A percentile compares a stretch with the other conserved stretches of the same genome.
Conservation (phyloP, 2,888 invertebrate species). For the Lydus trimaculatus region DNA sequence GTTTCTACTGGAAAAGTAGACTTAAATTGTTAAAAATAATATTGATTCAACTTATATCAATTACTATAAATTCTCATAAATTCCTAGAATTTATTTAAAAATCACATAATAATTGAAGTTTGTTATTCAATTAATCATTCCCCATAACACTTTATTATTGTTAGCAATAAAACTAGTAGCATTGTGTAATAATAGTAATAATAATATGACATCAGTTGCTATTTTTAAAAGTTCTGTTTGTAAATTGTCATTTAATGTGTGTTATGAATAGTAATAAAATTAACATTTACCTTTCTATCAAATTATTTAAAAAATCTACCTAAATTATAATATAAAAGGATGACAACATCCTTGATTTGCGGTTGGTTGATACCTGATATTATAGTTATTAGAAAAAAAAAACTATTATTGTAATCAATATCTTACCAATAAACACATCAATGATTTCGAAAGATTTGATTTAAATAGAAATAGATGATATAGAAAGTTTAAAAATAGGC, state of each 20-base stretch:
- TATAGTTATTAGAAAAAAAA: neutral
- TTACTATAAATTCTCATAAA: neutral
- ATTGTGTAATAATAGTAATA: neutral
- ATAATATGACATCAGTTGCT: neutral
- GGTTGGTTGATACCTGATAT: neutral
- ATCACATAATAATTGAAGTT: neutral
- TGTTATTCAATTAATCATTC: neutral
- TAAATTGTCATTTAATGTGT: neutral
- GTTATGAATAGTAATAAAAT: neutral
- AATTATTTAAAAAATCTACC: neutral
- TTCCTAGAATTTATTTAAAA: neutral
- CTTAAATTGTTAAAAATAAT: neutral
- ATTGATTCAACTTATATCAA: neutral
- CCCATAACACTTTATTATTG: neutral
- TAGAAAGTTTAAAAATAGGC: neutral
- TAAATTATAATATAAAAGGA: neutral
- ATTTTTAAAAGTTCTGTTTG: neutral
- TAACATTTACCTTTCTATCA: neutral
- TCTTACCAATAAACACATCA: constrained; percentile 1
- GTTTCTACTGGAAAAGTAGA: neutral
- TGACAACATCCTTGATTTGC: neutral
- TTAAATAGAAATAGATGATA: neutral
- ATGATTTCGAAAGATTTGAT: neutral
- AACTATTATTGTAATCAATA: neutral
- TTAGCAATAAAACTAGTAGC: neutral